Evolutionary conservation across 2,888 invertebrate genomes (phyloP).

Genomic region (Caenorhabditis angaria): DNA sequence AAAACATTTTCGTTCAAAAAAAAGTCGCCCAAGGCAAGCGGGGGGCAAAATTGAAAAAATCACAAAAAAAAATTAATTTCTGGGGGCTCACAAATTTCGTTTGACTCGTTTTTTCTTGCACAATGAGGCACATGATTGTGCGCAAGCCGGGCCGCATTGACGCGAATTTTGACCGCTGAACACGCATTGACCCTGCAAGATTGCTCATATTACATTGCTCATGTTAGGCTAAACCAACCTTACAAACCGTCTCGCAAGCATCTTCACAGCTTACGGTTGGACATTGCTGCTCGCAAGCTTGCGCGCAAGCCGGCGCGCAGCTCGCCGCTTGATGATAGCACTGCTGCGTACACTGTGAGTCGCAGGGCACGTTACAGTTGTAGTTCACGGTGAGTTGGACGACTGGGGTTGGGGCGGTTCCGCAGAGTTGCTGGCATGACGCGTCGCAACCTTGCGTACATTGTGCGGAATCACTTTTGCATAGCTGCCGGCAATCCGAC

Average conservation of each 20-base stretch:
- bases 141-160: constrained; percentile 51
- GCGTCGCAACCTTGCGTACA: constrained; percentile 48
- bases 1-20: too few species aligned
- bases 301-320: constrained; percentile 50
- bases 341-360: constrained; percentile 51
- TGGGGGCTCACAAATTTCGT: constrained; percentile 18
- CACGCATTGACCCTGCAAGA: constrained; percentile 46
- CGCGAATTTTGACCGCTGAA: constrained; percentile 50
- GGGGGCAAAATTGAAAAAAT: too few species aligned
- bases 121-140: constrained; percentile 51
- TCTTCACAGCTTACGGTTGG: constrained; percentile 52
- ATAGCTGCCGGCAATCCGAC: constrained; percentile 48
- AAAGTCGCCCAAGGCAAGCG: too few species aligned
- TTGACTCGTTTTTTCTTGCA: constrained; percentile 51
- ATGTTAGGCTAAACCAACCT: constrained; percentile 8
- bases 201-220: background rate
- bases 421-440: constrained; percentile 49
- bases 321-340: constrained; percentile 45
- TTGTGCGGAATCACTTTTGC: constrained; percentile 44
- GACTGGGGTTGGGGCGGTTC: constrained; percentile 47
- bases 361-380: constrained; percentile 53
- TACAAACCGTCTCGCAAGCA: constrained; percentile 53
- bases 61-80: background rate
- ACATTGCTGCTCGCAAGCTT: constrained; percentile 49
- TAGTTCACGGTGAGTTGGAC: constrained; percentile 44